Percentiles rank a stretch among this genome's conserved stretches.
phyloP scores from a whole-genome alignment of 92 coral and sea anemone species.

The Heliopora coerulea region DNA sequence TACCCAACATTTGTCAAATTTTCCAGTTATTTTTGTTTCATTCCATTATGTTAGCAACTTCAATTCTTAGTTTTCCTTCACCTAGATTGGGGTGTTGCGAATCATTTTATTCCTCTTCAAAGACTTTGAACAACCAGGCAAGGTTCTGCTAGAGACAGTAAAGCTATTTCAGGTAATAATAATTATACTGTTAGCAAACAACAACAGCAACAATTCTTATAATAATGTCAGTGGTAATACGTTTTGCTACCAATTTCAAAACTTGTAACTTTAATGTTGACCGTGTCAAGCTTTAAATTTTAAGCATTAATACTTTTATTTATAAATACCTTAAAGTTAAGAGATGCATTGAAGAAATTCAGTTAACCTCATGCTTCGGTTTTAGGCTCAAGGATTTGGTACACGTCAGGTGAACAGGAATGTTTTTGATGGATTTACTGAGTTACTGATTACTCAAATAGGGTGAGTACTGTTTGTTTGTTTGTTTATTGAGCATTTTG shows the following conservation, averaged over 20 bases:
- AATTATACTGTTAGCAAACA: not conserved
- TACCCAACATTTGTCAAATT: too few relatives aligned
- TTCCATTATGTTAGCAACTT: too few relatives aligned
- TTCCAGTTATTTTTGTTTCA: too few relatives aligned
- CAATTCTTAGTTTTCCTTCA: not conserved
- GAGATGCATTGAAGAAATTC: too few relatives aligned
- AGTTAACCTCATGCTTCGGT: constrained; percentile 2
- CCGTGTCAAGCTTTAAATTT: too few relatives aligned
- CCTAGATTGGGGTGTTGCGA: constrained; percentile 75
- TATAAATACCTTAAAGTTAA: too few relatives aligned
- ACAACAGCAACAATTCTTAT: not conserved
- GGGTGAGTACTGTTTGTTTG: constrained; percentile 55
- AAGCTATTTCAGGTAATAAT: constrained; percentile 87
- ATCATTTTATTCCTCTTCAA: constrained; percentile 81
- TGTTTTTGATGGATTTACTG: constrained; percentile 80
- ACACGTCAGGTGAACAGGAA: constrained; percentile 85
- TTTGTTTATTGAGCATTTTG: not conserved
- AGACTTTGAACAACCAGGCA: constrained; percentile 69
- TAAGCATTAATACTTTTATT: too few relatives aligned
- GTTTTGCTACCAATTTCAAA: too few relatives aligned
- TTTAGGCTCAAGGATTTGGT: constrained; percentile 93
- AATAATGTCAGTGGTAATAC: not conserved
- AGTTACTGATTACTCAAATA: constrained; percentile 68
- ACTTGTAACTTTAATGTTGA: too few relatives aligned
- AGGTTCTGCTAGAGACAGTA: constrained; percentile 64